A percentile compares a stretch with the other conserved stretches of the same genome.
These are phyloP conservation scores for Drosophila gunungcola DNA, from an alignment of 1,140 invertebrate genomes.

Conservation along the genomic window DNA sequence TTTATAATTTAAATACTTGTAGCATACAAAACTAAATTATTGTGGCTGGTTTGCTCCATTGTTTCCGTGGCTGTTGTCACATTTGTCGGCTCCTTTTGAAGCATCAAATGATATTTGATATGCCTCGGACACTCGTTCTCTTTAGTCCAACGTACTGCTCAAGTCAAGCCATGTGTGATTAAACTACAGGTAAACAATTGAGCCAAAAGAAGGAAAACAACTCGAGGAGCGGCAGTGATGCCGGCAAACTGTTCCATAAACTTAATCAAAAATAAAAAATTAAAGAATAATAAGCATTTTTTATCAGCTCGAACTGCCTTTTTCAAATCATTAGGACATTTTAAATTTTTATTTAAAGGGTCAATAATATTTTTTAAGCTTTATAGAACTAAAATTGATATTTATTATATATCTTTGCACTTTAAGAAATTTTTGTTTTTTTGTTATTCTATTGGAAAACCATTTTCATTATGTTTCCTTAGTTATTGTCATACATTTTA, in stretches of 20 bases:
- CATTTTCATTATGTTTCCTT: no score
- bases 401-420: no score
- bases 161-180: constrained; percentile 72
- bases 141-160: constrained; percentile 2
- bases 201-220: constrained; percentile 11
- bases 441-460: no score
- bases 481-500: no score
- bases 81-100: constrained; percentile 71
- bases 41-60: constrained; percentile 25
- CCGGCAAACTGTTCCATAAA: background rate
- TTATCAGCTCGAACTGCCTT: no score
- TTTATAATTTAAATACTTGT: constrained; percentile 80
- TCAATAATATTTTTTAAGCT: no score
- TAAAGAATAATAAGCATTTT: no score
- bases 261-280: background rate
- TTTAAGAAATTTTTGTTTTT: no score
- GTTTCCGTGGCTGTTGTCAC: constrained; percentile 58
- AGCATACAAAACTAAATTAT: constrained; percentile 37
- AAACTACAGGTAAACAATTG: constrained; percentile 71
- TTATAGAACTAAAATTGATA: no score
- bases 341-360: no score
- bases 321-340: no score
- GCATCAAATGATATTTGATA: constrained; percentile 74
- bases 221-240: constrained; percentile 8
- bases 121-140: constrained; percentile 29